Evolutionary conservation across 2,113 vertebrate genomes (phyloP).

Genomic region (Toxostoma redivivum): DNA sequence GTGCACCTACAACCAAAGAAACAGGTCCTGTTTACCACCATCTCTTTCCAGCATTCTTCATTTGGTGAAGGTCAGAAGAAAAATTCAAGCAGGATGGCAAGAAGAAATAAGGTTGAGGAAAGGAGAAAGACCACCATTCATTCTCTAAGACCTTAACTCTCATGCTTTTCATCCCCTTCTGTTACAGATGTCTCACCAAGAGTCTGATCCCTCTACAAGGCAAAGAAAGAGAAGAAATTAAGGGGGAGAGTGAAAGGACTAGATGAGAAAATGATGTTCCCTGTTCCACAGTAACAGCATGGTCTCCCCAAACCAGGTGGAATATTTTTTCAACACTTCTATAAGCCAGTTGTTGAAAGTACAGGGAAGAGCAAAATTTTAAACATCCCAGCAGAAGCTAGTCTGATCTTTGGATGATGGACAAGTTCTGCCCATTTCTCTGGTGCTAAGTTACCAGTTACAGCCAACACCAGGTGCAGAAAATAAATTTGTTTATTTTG

Average conservation of each 20-base stretch:
- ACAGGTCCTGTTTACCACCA: neutral
- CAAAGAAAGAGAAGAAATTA: neutral
- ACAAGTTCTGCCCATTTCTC: neutral
- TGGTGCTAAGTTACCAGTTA: neutral
- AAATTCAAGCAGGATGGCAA: neutral
- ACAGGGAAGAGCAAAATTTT: neutral
- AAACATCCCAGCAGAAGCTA: neutral
- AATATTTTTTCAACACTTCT: neutral
- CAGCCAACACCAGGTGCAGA: neutral
- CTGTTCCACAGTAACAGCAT: neutral
- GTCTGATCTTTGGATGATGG: neutral
- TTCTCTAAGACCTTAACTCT: neutral
- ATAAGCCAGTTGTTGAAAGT: neutral
- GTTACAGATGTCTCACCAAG: fast-evolving
- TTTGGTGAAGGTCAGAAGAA: neutral
- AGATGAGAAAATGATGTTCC: neutral
- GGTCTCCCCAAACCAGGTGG: neutral
- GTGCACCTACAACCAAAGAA: neutral
- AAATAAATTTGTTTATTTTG: neutral
- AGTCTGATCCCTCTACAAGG: neutral
- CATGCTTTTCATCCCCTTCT: neutral
- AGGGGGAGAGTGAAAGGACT: neutral
- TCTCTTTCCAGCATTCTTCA: neutral
- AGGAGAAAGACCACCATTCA: neutral
- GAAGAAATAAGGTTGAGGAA: neutral